Percentiles rank a stretch among this genome's conserved stretches.
These are phyloP conservation scores for Philaethria dido DNA, from an alignment of 2,888 invertebrate genomes.

Conservation along the genomic window DNA sequence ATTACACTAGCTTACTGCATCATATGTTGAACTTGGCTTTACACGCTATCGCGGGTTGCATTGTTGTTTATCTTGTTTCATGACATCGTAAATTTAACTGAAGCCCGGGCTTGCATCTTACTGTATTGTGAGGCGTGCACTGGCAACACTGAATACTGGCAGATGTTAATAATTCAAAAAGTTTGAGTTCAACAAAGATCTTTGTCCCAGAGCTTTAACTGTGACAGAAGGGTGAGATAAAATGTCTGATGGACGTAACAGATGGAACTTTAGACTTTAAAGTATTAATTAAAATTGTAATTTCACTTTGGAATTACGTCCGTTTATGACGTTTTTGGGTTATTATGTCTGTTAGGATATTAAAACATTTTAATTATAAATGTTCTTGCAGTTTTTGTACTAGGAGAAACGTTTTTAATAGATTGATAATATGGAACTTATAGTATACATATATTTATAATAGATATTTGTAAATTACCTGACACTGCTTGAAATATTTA, in stretches of 20 bases:
- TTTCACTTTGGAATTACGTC: slow-evolving; percentile 1
- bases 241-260: slow-evolving; percentile 19
- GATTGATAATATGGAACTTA: too few species aligned
- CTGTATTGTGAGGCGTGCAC: slow-evolving; percentile 9
- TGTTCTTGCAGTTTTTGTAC: too few species aligned
- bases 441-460: too few species aligned
- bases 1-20: too few species aligned
- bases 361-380: too few species aligned
- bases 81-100: slow-evolving; percentile 10
- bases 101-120: background rate
- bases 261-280: slow-evolving; percentile 2
- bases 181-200: slow-evolving; percentile 7
- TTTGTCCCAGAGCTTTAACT: background rate
- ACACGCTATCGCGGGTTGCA: too few species aligned
- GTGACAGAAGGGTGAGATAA: slow-evolving; percentile 22
- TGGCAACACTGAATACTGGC: slow-evolving; percentile 3
- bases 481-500: background rate
- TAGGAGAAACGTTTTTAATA: too few species aligned
- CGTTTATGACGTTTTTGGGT: background rate
- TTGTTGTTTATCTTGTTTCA: slow-evolving; percentile 14
- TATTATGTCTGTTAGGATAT: background rate
- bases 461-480: background rate
- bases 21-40: too few species aligned
- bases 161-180: slow-evolving; percentile 17
- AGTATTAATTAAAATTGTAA: slow-evolving; percentile 7